Conservation (phyloP, 2,113 vertebrate genomes). For the Tringa solitaria region DNA sequence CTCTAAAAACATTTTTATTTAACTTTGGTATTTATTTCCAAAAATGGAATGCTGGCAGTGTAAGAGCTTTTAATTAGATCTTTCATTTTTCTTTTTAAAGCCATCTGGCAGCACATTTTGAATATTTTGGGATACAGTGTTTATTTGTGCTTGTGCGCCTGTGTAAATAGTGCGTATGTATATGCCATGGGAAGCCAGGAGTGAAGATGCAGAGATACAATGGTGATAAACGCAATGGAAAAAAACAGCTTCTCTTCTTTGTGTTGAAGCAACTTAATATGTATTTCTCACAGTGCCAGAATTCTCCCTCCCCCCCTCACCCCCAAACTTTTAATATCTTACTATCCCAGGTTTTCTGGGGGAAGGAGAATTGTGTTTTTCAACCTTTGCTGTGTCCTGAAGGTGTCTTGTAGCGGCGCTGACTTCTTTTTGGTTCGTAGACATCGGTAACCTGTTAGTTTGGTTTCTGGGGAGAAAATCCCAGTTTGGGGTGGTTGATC, state of each 20-base stretch:
- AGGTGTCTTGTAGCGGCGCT: background rate
- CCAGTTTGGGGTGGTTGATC: background rate
- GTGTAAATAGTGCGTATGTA: background rate
- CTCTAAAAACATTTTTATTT: background rate
- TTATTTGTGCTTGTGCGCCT: background rate
- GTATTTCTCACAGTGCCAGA: background rate
- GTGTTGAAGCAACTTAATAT: background rate
- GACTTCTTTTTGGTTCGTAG: background rate
- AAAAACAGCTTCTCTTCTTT: rapidly evolving
- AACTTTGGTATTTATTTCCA: background rate
- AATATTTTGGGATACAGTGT: background rate
- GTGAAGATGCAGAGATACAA: background rate
- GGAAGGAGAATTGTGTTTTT: background rate
- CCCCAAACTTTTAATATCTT: background rate
- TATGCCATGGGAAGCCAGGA: background rate
- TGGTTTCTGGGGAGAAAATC: background rate
- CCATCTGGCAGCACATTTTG: slow-evolving; percentile 21
- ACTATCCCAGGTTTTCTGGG: rapidly evolving
- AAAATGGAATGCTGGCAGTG: background rate
- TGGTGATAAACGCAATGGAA: background rate
- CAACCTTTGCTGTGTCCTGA: background rate
- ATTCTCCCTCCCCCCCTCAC: too few species aligned
- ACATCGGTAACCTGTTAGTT: background rate
- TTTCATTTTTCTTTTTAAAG: background rate
- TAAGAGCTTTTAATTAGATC: slow-evolving; percentile 18